A percentile compares a stretch with the other conserved stretches of the same genome.
These are phyloP conservation scores for Drosophila pullipes DNA, from an alignment of 2,888 invertebrate genomes.

Conservation along the genomic window DNA sequence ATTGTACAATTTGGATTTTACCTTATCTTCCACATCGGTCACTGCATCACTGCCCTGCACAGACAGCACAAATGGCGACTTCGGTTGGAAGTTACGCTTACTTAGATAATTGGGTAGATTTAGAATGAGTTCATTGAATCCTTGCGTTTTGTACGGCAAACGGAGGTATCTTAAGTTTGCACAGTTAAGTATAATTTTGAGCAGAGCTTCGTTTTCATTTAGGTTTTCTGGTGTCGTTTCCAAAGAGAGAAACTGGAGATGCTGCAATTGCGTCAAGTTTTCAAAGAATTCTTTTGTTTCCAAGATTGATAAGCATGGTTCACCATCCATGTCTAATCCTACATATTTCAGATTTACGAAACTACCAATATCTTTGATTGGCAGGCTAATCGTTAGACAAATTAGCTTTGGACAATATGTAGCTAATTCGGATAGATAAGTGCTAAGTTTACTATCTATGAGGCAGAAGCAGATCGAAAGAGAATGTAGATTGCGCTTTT, in stretches of 20 bases:
- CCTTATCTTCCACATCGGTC: constrained; percentile 13
- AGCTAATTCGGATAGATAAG: constrained; percentile 3
- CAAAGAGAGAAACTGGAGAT: constrained; percentile 22
- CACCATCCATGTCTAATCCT: constrained; percentile 11
- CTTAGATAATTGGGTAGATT: constrained; percentile 13
- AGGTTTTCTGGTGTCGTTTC: constrained; percentile 1
- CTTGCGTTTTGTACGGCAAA: constrained; percentile 1
- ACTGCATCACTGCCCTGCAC: not conserved
- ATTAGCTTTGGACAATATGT: constrained; percentile 27
- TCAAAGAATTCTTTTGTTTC: constrained; percentile 1
- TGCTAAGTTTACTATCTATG: constrained; percentile 1
- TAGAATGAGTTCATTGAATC: constrained; percentile 6
- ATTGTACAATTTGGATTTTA: not conserved
- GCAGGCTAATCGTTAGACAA: constrained; percentile 20
- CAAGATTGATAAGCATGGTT: not conserved
- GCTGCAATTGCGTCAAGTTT: constrained; percentile 1
- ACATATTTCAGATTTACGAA: constrained; percentile 31
- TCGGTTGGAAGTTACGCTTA: not conserved
- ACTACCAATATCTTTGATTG: not conserved
- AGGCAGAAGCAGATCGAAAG: constrained; percentile 16
- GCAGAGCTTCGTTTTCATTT: not conserved
- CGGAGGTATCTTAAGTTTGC: constrained; percentile 25
- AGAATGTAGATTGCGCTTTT: constrained; percentile 6
- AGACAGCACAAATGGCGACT: constrained; percentile 26
- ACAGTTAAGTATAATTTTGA: constrained; percentile 5